Evolutionary conservation across 2,888 invertebrate species (phyloP), one percentile per base, ranked within the genome.

Genomic region (Stenotaenia linearis): DNA sequence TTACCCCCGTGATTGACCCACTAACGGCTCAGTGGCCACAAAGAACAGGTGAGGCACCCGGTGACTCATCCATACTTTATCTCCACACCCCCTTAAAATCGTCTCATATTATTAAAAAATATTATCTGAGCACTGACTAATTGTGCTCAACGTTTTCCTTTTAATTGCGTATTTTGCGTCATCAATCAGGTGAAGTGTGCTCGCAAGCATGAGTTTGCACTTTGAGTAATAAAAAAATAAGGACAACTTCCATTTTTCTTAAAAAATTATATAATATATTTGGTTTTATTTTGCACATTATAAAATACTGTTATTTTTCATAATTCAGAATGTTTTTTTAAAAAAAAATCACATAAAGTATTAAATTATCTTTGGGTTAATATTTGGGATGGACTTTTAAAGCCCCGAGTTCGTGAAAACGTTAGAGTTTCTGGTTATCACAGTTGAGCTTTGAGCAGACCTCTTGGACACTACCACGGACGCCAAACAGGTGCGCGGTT

Each of bases 391-490:
- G n/a, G n/a, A n/a, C n/a, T n/a, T n/a, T n/a, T n/a, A 56, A 23
- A 56, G 56, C n/a, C 56, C 21, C 56, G 21, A 56, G 56, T 56
- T 18, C 56, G 56, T 1, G 40, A 10, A 40, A 40, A 40, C 4
- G 10, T 40, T 15, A 56, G 18, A 56, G 56, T 56, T 56, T 56
- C 40, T 40, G 40, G 15, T 56, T 56, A 56, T 56, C 56, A 56
- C 56, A 56, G 56, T 56, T 56, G 2, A 23, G 56, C 56, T 56
- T 56, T 56, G 56, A 56, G 23, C 56, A 56, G 56, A 23, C 56
- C 56, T n/a, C 40, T 56, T 10, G 56, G 56, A 56, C 56, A 56
- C 56, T 32, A 78, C 78, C 78, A 78, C 28, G 78, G 78, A 28
- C 78, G 23, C 78, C 78, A 78, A n/a, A 78, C 56, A 21, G 78